Evolutionary conservation across 2,888 invertebrate species (phyloP).

Genomic region (Craniophora ligustri): DNA sequence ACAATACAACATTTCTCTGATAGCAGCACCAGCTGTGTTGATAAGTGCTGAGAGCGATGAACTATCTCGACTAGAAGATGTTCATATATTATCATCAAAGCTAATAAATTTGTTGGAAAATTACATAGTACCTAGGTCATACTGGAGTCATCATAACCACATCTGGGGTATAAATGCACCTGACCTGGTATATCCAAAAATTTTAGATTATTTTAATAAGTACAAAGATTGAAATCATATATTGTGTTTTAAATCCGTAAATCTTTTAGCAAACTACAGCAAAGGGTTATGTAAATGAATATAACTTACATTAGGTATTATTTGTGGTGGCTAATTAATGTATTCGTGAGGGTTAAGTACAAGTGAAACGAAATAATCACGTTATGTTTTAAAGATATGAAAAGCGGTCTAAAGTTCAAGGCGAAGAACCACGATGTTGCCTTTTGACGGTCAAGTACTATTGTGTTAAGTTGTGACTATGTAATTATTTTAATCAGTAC

Average conservation of each 20-base stretch:
- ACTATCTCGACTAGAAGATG: conserved; percentile 89
- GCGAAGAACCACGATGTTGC: too few species aligned
- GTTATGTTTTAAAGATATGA: too few species aligned
- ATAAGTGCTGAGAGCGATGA: conserved; percentile 88
- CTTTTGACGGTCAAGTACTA: neutral
- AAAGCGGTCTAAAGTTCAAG: too few species aligned
- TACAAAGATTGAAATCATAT: conserved; percentile 56
- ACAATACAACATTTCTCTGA: conserved; percentile 70
- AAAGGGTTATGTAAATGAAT: too few species aligned
- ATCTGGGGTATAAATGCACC: conserved; percentile 73
- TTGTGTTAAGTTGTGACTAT: neutral
- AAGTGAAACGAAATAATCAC: too few species aligned
- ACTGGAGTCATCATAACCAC: conserved; percentile 82
- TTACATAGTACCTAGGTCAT: conserved; percentile 86
- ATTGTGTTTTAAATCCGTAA: too few species aligned
- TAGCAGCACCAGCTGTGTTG: conserved; percentile 76
- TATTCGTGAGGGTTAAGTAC: neutral
- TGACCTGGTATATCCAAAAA: conserved; percentile 66
- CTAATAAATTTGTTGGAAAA: conserved; percentile 89
- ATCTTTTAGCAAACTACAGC: too few species aligned
- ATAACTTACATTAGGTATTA: neutral
- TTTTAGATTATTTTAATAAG: conserved; percentile 67
- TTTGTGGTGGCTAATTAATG: neutral
- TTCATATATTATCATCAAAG: conserved; percentile 82
- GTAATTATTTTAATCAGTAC: neutral